phyloP scores from a whole-genome alignment of 2,113 vertebrate genomes.

The Cynoglossus semilaevis region DNA sequence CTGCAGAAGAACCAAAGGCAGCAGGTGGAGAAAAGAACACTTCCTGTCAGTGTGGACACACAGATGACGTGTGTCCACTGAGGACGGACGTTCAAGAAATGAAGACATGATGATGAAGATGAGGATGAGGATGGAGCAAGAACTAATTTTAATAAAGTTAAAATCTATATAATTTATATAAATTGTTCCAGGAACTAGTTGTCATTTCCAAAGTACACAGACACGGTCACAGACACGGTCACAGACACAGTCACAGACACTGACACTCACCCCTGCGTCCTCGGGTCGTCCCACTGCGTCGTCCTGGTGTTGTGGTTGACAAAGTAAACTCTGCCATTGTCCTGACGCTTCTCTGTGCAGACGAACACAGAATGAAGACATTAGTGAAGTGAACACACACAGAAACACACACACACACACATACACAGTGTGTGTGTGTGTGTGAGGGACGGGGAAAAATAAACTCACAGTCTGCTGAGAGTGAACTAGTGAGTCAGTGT shows the following conservation, averaged over 20 bases:
- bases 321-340: slow-evolving; percentile 96
- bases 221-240: not conserved
- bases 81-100: too few relatives aligned
- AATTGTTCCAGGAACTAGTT: too few relatives aligned
- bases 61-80: too few relatives aligned
- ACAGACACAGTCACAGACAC: not conserved
- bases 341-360: slow-evolving; percentile 91
- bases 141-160: too few relatives aligned
- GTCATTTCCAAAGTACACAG: not conserved
- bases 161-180: too few relatives aligned
- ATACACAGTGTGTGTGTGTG: too few relatives aligned
- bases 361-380: not conserved
- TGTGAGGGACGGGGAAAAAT: not conserved
- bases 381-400: too few relatives aligned
- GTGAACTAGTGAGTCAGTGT: slow-evolving; percentile 59
- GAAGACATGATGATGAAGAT: too few relatives aligned
- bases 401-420: too few relatives aligned
- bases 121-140: slow-evolving; percentile 8
- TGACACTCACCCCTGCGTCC: slow-evolving; percentile 91
- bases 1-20: too few relatives aligned
- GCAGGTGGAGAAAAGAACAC: too few relatives aligned
- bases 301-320: slow-evolving; percentile 99
- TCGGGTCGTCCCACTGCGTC: slow-evolving; percentile 97
- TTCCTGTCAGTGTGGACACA: too few relatives aligned
- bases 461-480: slow-evolving; percentile 14